These are phyloP conservation scores for Oophaga pumilio DNA, from an alignment of 2,113 vertebrate genomes.

Conservation along the genomic window DNA sequence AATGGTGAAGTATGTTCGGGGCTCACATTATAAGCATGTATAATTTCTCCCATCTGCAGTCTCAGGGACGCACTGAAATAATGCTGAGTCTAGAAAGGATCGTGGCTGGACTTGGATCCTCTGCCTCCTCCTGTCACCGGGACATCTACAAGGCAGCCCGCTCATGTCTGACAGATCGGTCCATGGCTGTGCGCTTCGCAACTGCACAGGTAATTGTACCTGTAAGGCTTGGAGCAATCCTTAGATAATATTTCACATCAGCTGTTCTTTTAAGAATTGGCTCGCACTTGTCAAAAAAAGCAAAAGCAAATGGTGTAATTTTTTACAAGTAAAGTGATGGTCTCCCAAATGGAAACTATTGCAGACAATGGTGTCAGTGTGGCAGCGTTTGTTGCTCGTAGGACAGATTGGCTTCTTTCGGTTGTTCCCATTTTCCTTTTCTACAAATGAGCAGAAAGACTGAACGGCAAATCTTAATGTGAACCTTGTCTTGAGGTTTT, in stretches of 20 bases:
- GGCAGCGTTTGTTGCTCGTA: too few species aligned
- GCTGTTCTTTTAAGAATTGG: background rate
- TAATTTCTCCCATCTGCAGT: constrained; percentile 69
- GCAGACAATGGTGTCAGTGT: too few species aligned
- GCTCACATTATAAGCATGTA: background rate
- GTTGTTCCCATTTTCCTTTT: too few species aligned
- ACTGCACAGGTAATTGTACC: constrained; percentile 80
- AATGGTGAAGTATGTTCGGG: too few species aligned
- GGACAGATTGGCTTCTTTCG: too few species aligned
- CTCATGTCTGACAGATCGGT: constrained; percentile 86
- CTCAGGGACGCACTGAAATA: constrained; percentile 94
- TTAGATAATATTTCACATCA: background rate
- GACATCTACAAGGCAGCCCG: constrained; percentile 93
- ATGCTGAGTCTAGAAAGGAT: constrained; percentile 88
- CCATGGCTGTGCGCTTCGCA: constrained; percentile 91
- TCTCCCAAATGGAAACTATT: too few species aligned
- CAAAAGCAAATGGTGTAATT: too few species aligned
- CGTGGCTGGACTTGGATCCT: constrained; percentile 81
- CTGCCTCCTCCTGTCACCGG: constrained; percentile 81
- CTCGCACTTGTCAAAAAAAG: too few species aligned
- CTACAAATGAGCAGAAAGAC: too few species aligned
- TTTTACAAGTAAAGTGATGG: too few species aligned
- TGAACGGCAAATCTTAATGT: too few species aligned
- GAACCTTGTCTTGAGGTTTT: too few species aligned
- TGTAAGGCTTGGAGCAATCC: background rate